Evolutionary conservation across 2,113 vertebrate genomes (phyloP), one percentile per base, ranked within the genome.

Genomic region (Aspiorhynchus laticeps): DNA sequence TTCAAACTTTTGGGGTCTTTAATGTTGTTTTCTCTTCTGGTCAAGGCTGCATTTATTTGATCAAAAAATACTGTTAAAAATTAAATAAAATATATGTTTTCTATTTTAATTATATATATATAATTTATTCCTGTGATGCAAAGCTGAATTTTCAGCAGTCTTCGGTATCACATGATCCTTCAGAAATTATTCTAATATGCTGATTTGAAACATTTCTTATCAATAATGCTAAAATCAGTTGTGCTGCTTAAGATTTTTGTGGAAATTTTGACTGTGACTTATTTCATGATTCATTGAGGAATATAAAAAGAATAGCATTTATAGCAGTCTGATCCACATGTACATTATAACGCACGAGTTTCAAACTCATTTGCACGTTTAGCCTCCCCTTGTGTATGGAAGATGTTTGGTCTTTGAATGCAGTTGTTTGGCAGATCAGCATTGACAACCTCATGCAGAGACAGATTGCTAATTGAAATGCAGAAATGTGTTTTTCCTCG

Each of bases 391-490:
- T 43, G 73, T 46, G 41, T 46, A 14, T 81, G n/a, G 15, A 65
- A 65, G 24, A 46, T 83, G 41, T 69, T 69, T 83, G 56, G 28
- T 38, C 24, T 51, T 33, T 79, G 41, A 85, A 48, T 78, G 38
- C 76, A 53, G 77, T 41, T 80, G 61, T 71, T 59, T 53, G 31
- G 63, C 65, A 79, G 87, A 79, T 78, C 53, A 53, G 48, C 84
- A 69, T 51, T 33, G 78, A 43, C 43, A 81, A 61, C 12, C 17
- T 81, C 73, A 51, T 71, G 83, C 86, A 71, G 59, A 86, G 81
- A 74, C 15, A 19, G 84, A 65, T 75, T 82, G 28, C 80, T 89
- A 88, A 84, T 86, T 90, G 81, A 86, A 75, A 88, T 86, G 80
- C 84, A 71, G 69, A 69, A 80, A 79, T 71, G 80, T 89, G 67